phyloP scores from a whole-genome alignment of 2,113 vertebrate genomes.

The Indicator indicator region DNA sequence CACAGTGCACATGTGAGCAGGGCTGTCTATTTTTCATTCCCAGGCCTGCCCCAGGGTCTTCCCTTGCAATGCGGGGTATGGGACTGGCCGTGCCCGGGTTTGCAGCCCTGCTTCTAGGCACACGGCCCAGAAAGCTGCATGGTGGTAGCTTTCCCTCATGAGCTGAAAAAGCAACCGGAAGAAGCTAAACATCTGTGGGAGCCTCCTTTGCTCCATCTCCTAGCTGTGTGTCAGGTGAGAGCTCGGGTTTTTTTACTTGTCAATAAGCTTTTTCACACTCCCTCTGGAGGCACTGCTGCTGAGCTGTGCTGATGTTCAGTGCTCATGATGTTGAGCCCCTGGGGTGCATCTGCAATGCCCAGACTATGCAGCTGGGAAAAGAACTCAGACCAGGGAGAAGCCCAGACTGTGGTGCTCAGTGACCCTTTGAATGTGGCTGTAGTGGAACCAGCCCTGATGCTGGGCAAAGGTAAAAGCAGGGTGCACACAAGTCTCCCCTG shows the following conservation, averaged over 20 bases:
- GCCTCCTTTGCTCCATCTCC: neutral
- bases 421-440: neutral
- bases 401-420: fast-evolving
- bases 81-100: neutral
- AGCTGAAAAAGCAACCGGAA: neutral
- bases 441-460: neutral
- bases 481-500: neutral
- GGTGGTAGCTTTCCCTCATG: neutral
- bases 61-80: neutral
- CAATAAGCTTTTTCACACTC: neutral
- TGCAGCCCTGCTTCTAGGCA: neutral
- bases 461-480: neutral
- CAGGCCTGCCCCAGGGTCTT: neutral
- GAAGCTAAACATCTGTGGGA: neutral
- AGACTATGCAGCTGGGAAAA: neutral
- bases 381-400: neutral
- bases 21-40: neutral
- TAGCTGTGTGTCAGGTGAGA: neutral
- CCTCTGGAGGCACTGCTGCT: neutral
- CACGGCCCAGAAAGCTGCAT: neutral
- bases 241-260: neutral
- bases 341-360: neutral
- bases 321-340: neutral
- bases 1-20: neutral
- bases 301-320: neutral